Percentiles rank a stretch among this genome's conserved stretches.
phyloP scores from a whole-genome alignment of 2,888 invertebrate genomes.

The Gari tellinella region DNA sequence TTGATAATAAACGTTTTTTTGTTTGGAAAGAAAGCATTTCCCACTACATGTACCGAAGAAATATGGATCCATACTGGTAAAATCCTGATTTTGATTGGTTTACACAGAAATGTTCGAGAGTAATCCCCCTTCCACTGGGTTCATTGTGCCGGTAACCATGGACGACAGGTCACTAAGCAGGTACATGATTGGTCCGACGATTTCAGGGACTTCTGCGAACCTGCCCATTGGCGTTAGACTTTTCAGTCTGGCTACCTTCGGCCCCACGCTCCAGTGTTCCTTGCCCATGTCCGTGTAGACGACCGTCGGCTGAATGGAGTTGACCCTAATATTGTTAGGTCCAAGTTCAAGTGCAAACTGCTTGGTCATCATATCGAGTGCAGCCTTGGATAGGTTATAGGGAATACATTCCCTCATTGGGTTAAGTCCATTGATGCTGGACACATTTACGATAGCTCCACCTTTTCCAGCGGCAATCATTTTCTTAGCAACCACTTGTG shows the following conservation, averaged over 20 bases:
- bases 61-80: too few relatives aligned
- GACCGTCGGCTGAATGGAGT: constrained; percentile 96
- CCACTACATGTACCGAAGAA: too few relatives aligned
- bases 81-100: background rate
- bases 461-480: constrained; percentile 89
- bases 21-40: too few relatives aligned
- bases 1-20: too few relatives aligned
- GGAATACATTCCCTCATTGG: constrained; percentile 88
- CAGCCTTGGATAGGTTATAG: constrained; percentile 94
- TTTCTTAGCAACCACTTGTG: constrained; percentile 90
- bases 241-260: constrained; percentile 89
- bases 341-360: constrained; percentile 95
- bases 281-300: constrained; percentile 95
- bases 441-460: constrained; percentile 95
- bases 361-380: constrained; percentile 93
- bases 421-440: constrained; percentile 89
- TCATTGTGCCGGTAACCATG: constrained; percentile 55
- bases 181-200: constrained; percentile 49
- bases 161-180: constrained; percentile 50
- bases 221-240: constrained; percentile 92
- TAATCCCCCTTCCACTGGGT: constrained; percentile 55
- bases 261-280: constrained; percentile 90
- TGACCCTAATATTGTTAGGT: constrained; percentile 91
- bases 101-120: constrained; percentile 50
- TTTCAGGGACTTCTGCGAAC: constrained; percentile 86